These are phyloP conservation scores for Tor tambroides DNA, from an alignment of 2,113 vertebrate genomes.

Conservation along the genomic window DNA sequence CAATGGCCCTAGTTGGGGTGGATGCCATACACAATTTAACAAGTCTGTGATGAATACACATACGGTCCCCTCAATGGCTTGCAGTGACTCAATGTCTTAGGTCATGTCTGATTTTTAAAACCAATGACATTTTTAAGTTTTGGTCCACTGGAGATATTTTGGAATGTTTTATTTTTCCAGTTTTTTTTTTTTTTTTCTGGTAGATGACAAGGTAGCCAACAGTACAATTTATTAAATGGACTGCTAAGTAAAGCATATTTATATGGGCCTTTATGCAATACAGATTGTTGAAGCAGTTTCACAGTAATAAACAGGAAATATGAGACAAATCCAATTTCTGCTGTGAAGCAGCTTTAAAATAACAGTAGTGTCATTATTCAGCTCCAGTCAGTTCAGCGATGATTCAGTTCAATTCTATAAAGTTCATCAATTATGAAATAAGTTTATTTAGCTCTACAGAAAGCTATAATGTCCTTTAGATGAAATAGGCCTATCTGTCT, in stretches of 20 bases:
- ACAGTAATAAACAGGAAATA: too few species aligned
- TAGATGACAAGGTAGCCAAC: neutral
- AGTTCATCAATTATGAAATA: neutral
- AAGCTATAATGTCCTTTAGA: neutral
- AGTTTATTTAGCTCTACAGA: neutral
- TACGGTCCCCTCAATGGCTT: neutral
- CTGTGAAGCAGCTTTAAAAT: neutral
- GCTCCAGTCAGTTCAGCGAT: too few species aligned
- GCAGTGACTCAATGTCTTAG: neutral
- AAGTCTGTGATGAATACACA: too few species aligned
- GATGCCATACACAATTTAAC: neutral
- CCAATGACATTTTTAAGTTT: neutral
- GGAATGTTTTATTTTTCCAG: neutral
- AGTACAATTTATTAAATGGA: neutral
- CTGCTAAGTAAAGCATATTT: neutral
- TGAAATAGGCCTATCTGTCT: neutral
- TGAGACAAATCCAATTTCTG: neutral
- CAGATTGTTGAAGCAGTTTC: neutral
- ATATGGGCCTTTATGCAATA: neutral
- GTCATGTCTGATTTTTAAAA: conserved; percentile 5
- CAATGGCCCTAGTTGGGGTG: neutral
- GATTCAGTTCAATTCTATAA: neutral
- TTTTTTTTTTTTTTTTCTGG: neutral
- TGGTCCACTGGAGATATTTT: neutral
- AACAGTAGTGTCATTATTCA: too few species aligned